These are phyloP conservation scores for Ictidomys tridecemlineatus DNA, from an alignment of 2,113 vertebrate genomes.

Conservation along the genomic window DNA sequence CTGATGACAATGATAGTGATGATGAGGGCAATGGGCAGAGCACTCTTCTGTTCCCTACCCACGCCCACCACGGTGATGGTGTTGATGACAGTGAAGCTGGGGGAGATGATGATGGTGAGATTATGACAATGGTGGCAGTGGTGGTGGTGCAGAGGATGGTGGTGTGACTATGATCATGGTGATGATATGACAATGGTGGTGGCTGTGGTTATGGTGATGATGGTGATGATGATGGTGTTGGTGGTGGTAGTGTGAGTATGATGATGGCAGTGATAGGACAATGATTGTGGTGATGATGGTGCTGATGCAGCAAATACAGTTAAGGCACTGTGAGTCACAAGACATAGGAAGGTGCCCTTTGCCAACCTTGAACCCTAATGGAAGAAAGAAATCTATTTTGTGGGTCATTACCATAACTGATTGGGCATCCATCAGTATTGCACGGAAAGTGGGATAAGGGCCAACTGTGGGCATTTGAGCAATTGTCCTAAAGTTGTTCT, in stretches of 20 bases:
- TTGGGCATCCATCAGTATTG: not conserved
- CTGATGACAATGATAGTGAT: accelerated
- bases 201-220: accelerated
- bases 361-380: not conserved
- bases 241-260: accelerated
- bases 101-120: accelerated
- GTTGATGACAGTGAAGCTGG: accelerated
- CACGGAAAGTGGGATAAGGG: not conserved
- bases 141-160: accelerated
- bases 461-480: not conserved
- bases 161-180: no score
- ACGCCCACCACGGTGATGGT: accelerated
- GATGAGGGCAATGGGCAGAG: no score
- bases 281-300: accelerated
- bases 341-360: not conserved
- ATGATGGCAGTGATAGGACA: accelerated
- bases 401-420: not conserved
- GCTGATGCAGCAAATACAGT: accelerated
- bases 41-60: no score
- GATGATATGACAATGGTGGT: accelerated
- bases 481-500: not conserved
- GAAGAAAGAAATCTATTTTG: not conserved
- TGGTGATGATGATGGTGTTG: accelerated
- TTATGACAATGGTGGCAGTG: accelerated
- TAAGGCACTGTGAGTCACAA: not conserved